Evolutionary conservation across 1,140 invertebrate genomes (phyloP).

Genomic region (Ectropis grisescens): DNA sequence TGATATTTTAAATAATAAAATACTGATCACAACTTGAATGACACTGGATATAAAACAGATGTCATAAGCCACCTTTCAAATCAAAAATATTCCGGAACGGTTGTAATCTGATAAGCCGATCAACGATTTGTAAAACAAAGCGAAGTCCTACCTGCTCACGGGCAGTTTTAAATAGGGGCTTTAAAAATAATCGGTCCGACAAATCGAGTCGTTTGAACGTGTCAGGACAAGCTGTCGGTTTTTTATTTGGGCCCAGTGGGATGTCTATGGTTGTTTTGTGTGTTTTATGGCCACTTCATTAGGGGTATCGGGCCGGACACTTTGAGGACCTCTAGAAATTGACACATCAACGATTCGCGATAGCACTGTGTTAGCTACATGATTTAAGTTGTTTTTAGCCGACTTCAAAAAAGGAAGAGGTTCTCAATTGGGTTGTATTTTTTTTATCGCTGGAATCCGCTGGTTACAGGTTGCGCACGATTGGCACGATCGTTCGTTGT

Average conservation of each 20-base stretch:
- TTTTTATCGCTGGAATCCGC: too few species aligned
- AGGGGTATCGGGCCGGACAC: conserved; percentile 32
- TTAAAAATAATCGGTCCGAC: conserved; percentile 53
- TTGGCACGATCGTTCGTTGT: too few species aligned
- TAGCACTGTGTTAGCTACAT: background rate
- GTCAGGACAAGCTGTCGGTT: conserved; percentile 50
- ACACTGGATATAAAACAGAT: too few species aligned
- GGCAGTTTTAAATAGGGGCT: conserved; percentile 26
- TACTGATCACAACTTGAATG: too few species aligned
- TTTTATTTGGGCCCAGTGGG: conserved; percentile 42
- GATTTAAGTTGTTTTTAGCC: too few species aligned
- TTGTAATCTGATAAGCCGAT: too few species aligned
- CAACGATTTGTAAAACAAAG: conserved; percentile 41
- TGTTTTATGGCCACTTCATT: conserved; percentile 59
- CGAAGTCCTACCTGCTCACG: conserved; percentile 25
- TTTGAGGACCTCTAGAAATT: conserved; percentile 38
- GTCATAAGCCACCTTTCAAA: too few species aligned
- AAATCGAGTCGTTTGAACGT: conserved; percentile 54
- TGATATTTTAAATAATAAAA: too few species aligned
- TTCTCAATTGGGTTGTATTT: too few species aligned
- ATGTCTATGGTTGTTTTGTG: conserved; percentile 47
- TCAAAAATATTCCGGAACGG: too few species aligned
- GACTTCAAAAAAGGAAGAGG: too few species aligned
- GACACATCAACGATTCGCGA: conserved; percentile 28
- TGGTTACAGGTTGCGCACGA: too few species aligned